A percentile compares a stretch with the other conserved stretches of the same genome.
Conservation (phyloP, 2,113 vertebrate species). For the Bolborhynchus lineola region DNA sequence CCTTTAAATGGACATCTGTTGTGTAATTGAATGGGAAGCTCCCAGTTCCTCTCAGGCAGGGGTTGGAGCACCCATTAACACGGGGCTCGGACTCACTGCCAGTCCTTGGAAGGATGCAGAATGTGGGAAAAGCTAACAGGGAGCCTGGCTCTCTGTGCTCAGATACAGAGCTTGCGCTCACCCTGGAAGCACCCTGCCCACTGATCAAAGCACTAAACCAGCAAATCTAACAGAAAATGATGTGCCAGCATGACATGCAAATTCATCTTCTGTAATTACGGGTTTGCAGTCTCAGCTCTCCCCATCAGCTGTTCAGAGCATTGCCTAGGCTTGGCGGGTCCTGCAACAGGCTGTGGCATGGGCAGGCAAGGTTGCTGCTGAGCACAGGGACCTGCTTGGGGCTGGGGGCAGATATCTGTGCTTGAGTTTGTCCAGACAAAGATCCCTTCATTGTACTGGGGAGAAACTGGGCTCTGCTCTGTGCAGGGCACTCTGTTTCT, state of each 20-base stretch:
- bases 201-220: not conserved
- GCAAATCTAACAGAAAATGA: not conserved
- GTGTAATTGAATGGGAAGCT: not conserved
- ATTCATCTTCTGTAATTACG: not conserved
- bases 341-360: not conserved
- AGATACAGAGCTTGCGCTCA: accelerated
- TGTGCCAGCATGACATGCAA: not conserved
- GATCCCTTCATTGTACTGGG: not conserved
- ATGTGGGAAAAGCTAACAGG: not conserved
- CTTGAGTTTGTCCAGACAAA: not conserved
- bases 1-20: not conserved
- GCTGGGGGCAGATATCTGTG: not conserved
- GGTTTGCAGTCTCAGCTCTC: not conserved
- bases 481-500: not conserved
- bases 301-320: accelerated
- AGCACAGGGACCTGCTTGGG: not conserved
- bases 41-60: not conserved
- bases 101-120: not conserved
- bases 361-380: not conserved
- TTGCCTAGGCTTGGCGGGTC: accelerated
- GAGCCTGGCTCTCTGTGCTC: not conserved
- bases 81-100: not conserved
- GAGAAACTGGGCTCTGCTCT: not conserved
- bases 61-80: accelerated
- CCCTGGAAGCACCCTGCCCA: not conserved